Evolutionary conservation across 2,797 vertebrate species (phyloP), one percentile per base, ranked within the genome.

Genomic region (Artibeus jamaicensis): DNA sequence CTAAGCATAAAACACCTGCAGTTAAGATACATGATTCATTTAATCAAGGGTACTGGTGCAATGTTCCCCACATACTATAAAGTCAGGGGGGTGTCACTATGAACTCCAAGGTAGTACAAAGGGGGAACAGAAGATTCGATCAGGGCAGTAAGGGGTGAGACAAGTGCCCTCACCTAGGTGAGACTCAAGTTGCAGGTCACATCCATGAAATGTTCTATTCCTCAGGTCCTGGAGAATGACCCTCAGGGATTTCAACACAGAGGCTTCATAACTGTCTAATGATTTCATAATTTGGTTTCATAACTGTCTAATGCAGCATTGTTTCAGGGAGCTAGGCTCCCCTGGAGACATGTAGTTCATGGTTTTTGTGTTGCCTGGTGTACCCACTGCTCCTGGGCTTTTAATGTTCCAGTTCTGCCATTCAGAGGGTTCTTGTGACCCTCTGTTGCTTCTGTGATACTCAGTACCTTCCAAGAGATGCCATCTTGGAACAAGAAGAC

Each of bases 281-380:
- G 0, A n/a, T n/a, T n/a, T n/a, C n/a, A n/a, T n/a, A n/a, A n/a
- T n/a, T 4, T 22, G 16, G 32, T 9, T 9, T 46, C 5, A 22
- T 57, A 34, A n/a, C 0, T 53, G 3, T 24, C 44, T 71, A 6
- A 48, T 4, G 0, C 24, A 26, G 26, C 11, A 0, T 24, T 9
- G 3, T 29, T 3, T 26, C 0, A 0, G 5, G 5, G 24, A 37
- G 29, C 12, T 19, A 0, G 29, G 16, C 42, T n/a, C 16, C 5
- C 55, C 10, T n/a, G 22, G 44, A 46, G 37, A 18, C 0, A 2
- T 22, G 48, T 0, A 12, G 29, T 2, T 6, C 10, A 0, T 37
- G 1, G 2, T 42, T 15, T 50, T 68, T 1, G 4, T 6, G 37
- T 19, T 16, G 15, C 11, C 9, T 8, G 22, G 29, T 24, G 7